These are phyloP conservation scores for Tetranychus truncatus DNA, from an alignment of 2,888 invertebrate species.

Conservation along the genomic window DNA sequence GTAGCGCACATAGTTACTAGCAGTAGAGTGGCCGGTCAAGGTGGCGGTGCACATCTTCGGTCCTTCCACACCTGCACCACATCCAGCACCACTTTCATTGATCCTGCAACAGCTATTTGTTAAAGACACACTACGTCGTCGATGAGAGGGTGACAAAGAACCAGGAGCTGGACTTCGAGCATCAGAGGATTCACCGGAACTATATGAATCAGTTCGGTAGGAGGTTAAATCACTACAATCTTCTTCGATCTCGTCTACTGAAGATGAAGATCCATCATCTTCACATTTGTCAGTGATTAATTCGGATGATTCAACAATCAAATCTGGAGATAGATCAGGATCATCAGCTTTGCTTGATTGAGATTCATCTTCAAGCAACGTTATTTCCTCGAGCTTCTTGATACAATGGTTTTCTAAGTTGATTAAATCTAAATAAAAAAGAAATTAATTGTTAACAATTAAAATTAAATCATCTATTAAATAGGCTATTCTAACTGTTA, in stretches of 20 bases:
- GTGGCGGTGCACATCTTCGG: not conserved
- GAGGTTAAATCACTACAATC: slow-evolving; percentile 1
- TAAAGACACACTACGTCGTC: not conserved
- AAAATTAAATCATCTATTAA: too few relatives aligned
- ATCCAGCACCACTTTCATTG: not conserved
- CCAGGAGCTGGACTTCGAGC: not conserved
- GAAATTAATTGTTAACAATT: not conserved
- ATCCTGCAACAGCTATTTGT: not conserved
- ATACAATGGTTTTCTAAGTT: not conserved
- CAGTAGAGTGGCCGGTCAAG: not conserved
- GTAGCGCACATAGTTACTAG: not conserved
- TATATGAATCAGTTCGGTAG: not conserved
- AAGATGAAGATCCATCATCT: not conserved
- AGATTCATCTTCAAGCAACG: not conserved
- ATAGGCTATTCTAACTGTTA: too few relatives aligned
- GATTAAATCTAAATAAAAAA: not conserved
- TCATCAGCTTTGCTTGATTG: not conserved
- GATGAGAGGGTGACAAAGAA: not conserved
- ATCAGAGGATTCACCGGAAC: not conserved
- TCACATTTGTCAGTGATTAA: not conserved
- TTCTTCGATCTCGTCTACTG: not conserved
- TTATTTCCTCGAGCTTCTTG: not conserved
- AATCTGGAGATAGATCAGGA: not conserved
- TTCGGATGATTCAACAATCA: not conserved
- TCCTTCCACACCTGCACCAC: not conserved